Base-by-base conservation (phyloP, 2,113 vertebrate genomes). In the Chelonoidis abingdonii region DNA sequence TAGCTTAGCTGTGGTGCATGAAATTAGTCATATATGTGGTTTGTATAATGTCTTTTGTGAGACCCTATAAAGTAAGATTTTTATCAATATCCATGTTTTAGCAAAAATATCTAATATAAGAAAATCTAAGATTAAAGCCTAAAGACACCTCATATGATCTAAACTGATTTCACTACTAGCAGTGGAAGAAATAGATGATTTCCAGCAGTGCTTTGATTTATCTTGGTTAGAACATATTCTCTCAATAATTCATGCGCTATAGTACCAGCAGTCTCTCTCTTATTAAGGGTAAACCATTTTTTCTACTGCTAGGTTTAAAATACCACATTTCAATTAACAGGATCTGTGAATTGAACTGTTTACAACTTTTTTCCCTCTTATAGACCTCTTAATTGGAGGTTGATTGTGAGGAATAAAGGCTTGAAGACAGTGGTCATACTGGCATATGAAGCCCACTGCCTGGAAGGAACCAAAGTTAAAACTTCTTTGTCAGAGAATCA, bases 101-200 rank as follows among this genome's bases (percentile, higher is more conserved):
- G 4, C 12, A 92, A 91, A 78, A 69, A 86, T 86, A 27, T 65
- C 65, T 95, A 93, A 65, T 89, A 89, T 90, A 83, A 95, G 88
- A 83, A 56, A 81, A 86, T 92, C 81, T 95, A 88, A 88, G 93
- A 91, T 97, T 87, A 97, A 97, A 95, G 79, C 17, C 1, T 86
- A 90, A 88, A 94, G 89, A 81, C 24, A 88, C 19, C 24, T 54
- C n/a, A 12, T 94, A 93, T 95, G 57, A 85, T 92, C 84, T 83
- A 83, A 96, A 50, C 19, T 92, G 62, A 88, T 24, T 93, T 96
- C 93, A 78, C 21, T 72, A 84, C 53, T 38, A 84, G 35, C 91
- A 88, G 65, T 41, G 85, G 54, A 96, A 83, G 84, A 80, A 95
- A n/a, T 87, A 5, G 10, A 83, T 83, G 38, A 84, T 92, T 96